phyloP scores from a whole-genome alignment of 2,888 invertebrate genomes.

The Philhelius pedissequus region DNA sequence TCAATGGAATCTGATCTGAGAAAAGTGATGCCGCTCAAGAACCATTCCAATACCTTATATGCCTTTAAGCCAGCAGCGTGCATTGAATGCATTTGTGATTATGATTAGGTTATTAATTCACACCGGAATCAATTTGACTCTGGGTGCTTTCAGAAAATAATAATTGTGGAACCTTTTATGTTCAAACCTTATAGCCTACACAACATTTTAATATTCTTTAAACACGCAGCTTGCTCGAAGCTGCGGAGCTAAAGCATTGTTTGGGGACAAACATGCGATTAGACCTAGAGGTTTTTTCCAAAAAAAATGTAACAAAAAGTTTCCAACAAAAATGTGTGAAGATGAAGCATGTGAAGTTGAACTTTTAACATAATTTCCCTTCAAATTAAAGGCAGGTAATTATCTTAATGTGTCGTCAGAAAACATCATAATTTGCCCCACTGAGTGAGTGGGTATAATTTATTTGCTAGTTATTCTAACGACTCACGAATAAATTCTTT shows the following conservation, averaged over 20 bases:
- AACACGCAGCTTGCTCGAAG: constrained; percentile 4
- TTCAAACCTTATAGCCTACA: constrained; percentile 1
- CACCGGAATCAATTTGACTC: constrained; percentile 30
- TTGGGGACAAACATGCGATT: background rate
- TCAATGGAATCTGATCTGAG: constrained; percentile 27
- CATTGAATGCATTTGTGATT: constrained; percentile 23
- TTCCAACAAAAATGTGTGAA: background rate
- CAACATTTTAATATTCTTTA: background rate
- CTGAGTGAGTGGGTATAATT: constrained; percentile 28
- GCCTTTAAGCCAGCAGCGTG: background rate
- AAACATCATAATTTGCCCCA: constrained; percentile 10
- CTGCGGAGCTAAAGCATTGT: background rate
- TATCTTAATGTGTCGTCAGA: constrained; percentile 32
- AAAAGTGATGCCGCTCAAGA: background rate
- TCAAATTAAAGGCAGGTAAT: constrained; percentile 33
- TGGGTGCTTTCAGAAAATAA: background rate
- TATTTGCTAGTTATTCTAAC: constrained; percentile 2
- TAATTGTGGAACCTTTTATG: constrained; percentile 26
- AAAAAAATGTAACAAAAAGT: background rate
- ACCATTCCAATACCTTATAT: background rate
- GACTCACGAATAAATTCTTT: background rate
- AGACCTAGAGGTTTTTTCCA: background rate
- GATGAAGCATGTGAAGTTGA: constrained; percentile 10
- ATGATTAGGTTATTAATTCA: constrained; percentile 53
- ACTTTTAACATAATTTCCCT: constrained; percentile 20